Evolutionary conservation across 2,888 invertebrate species (phyloP).

Genomic region (Papilio elwesi): DNA sequence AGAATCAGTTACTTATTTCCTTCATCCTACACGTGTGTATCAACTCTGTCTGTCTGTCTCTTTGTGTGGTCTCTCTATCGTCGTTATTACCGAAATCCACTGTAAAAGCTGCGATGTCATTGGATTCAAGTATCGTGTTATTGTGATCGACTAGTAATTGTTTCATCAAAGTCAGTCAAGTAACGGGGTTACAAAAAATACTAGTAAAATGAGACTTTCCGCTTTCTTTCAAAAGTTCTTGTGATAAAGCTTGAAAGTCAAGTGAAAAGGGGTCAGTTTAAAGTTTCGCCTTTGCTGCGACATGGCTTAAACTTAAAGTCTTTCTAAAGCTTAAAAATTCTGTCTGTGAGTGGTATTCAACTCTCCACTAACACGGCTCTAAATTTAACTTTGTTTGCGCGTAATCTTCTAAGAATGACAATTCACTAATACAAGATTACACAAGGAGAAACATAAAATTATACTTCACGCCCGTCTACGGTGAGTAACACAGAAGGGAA

Average conservation of each 20-base stretch:
- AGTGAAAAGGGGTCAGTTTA: slow-evolving; percentile 25
- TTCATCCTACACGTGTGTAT: too few relatives aligned
- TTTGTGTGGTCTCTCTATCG: too few relatives aligned
- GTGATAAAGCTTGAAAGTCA: slow-evolving; percentile 10
- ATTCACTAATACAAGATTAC: too few relatives aligned
- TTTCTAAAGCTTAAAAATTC: slow-evolving; percentile 9
- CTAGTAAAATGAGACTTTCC: neutral
- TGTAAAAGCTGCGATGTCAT: too few relatives aligned
- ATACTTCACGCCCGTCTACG: too few relatives aligned
- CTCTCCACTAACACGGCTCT: neutral
- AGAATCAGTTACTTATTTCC: too few relatives aligned
- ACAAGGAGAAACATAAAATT: too few relatives aligned
- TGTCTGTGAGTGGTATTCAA: slow-evolving; percentile 6
- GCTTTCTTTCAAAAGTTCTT: slow-evolving; percentile 14
- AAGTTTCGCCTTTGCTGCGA: slow-evolving; percentile 7
- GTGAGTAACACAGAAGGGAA: too few relatives aligned
- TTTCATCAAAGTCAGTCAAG: neutral
- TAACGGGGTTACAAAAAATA: neutral
- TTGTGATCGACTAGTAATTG: too few relatives aligned
- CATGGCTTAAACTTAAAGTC: slow-evolving; percentile 10
- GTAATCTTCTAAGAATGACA: neutral
- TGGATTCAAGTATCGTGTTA: too few relatives aligned
- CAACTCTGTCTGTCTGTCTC: too few relatives aligned
- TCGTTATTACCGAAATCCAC: too few relatives aligned
- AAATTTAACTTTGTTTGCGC: neutral